phyloP scores from a whole-genome alignment of 2,113 vertebrate species.

The Psilopsiagon aymara region DNA sequence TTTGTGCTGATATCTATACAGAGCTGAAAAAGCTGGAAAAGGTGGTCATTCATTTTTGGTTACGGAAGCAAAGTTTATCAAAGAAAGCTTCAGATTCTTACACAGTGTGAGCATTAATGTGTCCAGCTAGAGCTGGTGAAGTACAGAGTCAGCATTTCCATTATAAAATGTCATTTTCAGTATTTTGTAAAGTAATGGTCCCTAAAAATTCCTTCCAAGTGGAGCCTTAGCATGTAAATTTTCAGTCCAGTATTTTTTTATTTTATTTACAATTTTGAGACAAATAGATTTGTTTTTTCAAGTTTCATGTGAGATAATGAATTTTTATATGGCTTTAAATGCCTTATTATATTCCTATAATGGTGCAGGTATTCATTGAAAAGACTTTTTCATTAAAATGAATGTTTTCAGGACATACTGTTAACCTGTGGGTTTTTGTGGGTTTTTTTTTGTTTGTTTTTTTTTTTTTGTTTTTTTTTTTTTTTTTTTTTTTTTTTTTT shows the following conservation, averaged over 20 bases:
- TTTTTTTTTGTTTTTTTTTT: background rate
- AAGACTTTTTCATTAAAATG: background rate
- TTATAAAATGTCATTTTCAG: conserved; percentile 25
- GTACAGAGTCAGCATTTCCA: conserved; percentile 48
- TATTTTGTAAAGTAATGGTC: conserved; percentile 53
- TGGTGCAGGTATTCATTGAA: conserved; percentile 54
- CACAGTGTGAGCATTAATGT: background rate
- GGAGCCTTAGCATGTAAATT: conserved; percentile 63
- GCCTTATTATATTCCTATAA: conserved; percentile 49
- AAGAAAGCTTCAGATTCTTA: background rate
- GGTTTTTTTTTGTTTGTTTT: background rate
- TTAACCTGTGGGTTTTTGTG: background rate
- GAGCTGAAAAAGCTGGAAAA: background rate
- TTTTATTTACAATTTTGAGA: conserved; percentile 41
- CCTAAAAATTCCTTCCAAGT: conserved; percentile 55
- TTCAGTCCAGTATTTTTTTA: conserved; percentile 55
- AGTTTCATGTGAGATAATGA: conserved; percentile 48
- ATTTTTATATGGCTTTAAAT: conserved; percentile 57
- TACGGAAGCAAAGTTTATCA: background rate
- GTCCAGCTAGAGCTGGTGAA: conserved; percentile 17
- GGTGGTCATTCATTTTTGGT: background rate
- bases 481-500: background rate
- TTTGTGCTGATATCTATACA: background rate
- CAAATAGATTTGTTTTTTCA: conserved; percentile 65
- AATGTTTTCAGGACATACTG: background rate